Evolutionary conservation across 2,797 vertebrate species (phyloP).

Genomic region (Crenuchus spilurus): DNA sequence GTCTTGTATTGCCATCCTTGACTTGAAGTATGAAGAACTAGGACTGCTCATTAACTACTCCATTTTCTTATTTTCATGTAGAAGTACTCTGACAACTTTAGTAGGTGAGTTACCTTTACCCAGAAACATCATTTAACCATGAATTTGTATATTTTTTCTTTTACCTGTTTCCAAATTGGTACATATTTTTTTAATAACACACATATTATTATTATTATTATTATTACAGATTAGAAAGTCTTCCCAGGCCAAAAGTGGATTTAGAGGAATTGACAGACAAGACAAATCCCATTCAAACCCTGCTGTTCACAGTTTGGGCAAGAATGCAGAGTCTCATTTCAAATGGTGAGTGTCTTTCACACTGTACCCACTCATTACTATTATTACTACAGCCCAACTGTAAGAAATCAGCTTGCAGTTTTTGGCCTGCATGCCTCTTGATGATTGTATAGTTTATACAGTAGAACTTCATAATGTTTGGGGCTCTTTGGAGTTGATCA

Average conservation of each 20-base stretch:
- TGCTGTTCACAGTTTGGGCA: conserved; percentile 38
- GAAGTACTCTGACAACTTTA: not conserved
- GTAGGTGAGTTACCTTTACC: not conserved
- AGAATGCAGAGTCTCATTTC: conserved; percentile 35
- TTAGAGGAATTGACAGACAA: not conserved
- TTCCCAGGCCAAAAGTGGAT: not conserved
- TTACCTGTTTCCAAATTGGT: no score
- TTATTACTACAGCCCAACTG: not conserved
- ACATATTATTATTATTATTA: not conserved
- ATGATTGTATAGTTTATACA: no score
- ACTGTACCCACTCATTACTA: not conserved
- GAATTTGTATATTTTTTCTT: no score
- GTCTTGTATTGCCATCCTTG: not conserved
- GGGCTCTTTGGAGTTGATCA: no score
- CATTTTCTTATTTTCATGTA: not conserved
- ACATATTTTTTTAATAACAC: no score
- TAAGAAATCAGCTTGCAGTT: not conserved
- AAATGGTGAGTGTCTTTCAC: conserved; percentile 10
- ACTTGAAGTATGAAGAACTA: not conserved
- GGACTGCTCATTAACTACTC: not conserved
- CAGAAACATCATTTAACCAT: no score
- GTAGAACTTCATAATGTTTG: no score
- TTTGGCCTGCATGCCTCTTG: no score
- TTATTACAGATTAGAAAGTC: conserved; percentile 1
- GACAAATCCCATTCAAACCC: not conserved